These are phyloP conservation scores for Sebastes wilsoni DNA, from an alignment of 2,797 vertebrate genomes.

Conservation along the genomic window DNA sequence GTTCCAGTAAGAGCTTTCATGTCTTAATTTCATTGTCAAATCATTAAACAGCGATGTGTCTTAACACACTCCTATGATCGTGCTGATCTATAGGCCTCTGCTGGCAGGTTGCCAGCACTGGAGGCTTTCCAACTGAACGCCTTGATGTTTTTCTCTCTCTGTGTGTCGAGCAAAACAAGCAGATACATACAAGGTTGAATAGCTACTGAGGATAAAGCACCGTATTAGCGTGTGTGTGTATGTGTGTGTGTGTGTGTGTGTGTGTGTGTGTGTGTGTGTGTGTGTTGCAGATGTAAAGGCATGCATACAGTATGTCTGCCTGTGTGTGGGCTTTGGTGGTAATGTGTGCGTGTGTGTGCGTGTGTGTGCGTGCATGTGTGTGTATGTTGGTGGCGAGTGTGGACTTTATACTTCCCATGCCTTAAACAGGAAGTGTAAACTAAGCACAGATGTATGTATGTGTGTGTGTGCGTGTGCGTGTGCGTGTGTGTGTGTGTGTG, in stretches of 20 bases:
- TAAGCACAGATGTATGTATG: conserved; percentile 53
- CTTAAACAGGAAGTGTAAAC: conserved; percentile 68
- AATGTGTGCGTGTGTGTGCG: neutral
- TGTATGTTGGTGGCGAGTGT: neutral
- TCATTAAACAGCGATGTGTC: conserved; percentile 68
- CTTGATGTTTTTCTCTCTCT: conserved; percentile 62
- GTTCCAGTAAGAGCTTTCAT: conserved; percentile 60
- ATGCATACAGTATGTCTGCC: conserved; percentile 16
- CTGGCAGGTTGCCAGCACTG: conserved; percentile 65
- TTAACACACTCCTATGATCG: conserved; percentile 64
- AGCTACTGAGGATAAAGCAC: conserved; percentile 37
- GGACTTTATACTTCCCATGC: conserved; percentile 47
- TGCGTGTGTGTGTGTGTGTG: conserved; percentile 12
- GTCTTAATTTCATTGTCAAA: conserved; percentile 70
- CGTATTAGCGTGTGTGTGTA: neutral
- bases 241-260: neutral
- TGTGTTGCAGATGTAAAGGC: conserved; percentile 23
- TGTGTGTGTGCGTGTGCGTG: no score
- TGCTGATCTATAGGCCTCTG: conserved; percentile 70
- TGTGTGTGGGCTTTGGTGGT: conserved; percentile 34
- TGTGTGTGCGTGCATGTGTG: neutral
- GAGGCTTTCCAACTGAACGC: conserved; percentile 61
- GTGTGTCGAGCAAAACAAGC: conserved; percentile 46
- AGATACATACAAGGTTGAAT: conserved; percentile 44
- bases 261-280: neutral